Percentiles rank a stretch among this genome's conserved stretches.
phyloP scores from a whole-genome alignment of 2,888 invertebrate genomes.

The Netelia melanura region DNA sequence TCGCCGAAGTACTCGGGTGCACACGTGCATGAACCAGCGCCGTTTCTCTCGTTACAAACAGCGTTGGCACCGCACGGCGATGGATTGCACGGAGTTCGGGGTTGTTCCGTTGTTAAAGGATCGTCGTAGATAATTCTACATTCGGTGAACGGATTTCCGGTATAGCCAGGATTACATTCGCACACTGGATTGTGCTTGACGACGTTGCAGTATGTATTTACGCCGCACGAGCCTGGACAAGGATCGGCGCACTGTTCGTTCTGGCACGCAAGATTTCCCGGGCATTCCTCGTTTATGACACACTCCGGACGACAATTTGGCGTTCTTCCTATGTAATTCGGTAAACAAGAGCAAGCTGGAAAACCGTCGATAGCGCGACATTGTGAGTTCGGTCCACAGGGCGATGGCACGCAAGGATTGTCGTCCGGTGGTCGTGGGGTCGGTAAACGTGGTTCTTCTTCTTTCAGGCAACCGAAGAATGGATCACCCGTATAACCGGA shows the following conservation, averaged over 20 bases:
- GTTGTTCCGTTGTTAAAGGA: slow-evolving; percentile 87
- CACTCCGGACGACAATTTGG: slow-evolving; percentile 96
- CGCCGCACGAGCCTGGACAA: slow-evolving; percentile 94
- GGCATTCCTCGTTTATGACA: slow-evolving; percentile 93
- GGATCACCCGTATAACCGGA: slow-evolving; percentile 92
- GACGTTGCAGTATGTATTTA: slow-evolving; percentile 91
- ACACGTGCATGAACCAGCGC: slow-evolving; percentile 94
- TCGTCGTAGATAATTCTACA: slow-evolving; percentile 86
- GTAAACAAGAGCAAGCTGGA: slow-evolving; percentile 92
- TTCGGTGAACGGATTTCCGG: slow-evolving; percentile 94
- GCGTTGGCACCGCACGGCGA: slow-evolving; percentile 95
- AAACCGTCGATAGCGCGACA: slow-evolving; percentile 92
- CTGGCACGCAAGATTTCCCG: slow-evolving; percentile 93
- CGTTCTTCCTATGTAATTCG: slow-evolving; percentile 92
- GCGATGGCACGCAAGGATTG: slow-evolving; percentile 93
- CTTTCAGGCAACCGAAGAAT: slow-evolving; percentile 89
- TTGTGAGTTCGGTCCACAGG: slow-evolving; percentile 94
- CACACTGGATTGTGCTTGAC: slow-evolving; percentile 94
- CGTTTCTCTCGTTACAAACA: slow-evolving; percentile 92
- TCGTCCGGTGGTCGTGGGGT: slow-evolving; percentile 86
- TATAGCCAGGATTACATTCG: slow-evolving; percentile 91
- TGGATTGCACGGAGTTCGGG: slow-evolving; percentile 92
- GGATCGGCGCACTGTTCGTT: slow-evolving; percentile 93
- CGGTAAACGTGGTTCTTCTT: slow-evolving; percentile 85
- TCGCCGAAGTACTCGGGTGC: slow-evolving; percentile 94